Conservation (phyloP, 2,113 vertebrate genomes). For the Myanophis thanlyinensis region DNA sequence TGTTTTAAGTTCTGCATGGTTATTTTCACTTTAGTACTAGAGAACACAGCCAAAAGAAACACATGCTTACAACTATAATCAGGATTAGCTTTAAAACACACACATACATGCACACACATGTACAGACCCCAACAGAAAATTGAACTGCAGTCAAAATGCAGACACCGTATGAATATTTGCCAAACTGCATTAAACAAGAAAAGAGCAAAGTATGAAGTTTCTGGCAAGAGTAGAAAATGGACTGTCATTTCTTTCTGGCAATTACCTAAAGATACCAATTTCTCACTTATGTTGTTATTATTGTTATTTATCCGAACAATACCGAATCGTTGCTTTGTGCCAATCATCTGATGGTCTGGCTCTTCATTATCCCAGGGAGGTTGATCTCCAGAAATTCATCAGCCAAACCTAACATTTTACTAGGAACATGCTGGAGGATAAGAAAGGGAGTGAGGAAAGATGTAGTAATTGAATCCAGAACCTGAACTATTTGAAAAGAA, state of each 20-base stretch:
- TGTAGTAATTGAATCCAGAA: constrained; percentile 58
- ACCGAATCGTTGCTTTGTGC: neutral
- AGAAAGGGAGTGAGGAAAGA: neutral
- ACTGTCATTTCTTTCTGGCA: constrained; percentile 65
- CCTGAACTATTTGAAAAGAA: constrained; percentile 25
- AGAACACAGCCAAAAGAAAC: constrained; percentile 63
- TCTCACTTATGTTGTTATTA: constrained; percentile 61
- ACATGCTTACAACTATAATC: constrained; percentile 69
- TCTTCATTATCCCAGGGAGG: constrained; percentile 41
- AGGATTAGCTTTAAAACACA: constrained; percentile 60
- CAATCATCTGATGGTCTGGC: constrained; percentile 64
- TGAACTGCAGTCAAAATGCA: constrained; percentile 64
- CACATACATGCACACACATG: neutral
- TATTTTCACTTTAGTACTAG: constrained; percentile 57
- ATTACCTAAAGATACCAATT: constrained; percentile 65
- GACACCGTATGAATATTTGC: constrained; percentile 69
- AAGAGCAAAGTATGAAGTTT: constrained; percentile 67
- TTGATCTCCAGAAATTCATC: constrained; percentile 33
- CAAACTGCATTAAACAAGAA: constrained; percentile 67
- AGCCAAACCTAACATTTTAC: constrained; percentile 20
- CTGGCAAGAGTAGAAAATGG: constrained; percentile 65
- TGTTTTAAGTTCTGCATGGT: constrained; percentile 41
- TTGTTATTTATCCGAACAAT: neutral
- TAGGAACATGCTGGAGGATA: neutral
- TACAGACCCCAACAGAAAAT: constrained; percentile 33